Evolutionary conservation across 2,888 invertebrate genomes (phyloP).

Genomic region (Amorpha juglandis): DNA sequence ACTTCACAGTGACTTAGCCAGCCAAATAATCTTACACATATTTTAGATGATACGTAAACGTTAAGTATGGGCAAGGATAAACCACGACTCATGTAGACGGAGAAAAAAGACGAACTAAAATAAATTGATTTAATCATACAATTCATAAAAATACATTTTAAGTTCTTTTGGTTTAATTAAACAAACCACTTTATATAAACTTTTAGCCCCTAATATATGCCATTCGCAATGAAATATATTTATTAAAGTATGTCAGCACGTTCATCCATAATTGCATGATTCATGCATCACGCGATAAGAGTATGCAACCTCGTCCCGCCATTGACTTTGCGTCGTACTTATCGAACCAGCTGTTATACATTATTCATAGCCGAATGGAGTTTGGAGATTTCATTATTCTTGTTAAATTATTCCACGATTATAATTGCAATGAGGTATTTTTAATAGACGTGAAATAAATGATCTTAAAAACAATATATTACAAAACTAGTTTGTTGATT

Average conservation of each 20-base stretch:
- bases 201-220: neutral
- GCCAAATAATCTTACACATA: no score
- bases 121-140: no score
- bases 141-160: no score
- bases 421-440: neutral
- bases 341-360: constrained; percentile 24
- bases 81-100: no score
- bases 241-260: neutral
- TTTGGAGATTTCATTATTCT: constrained; percentile 21
- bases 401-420: constrained; percentile 18
- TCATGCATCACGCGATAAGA: constrained; percentile 17
- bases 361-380: constrained; percentile 24
- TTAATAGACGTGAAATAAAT: neutral
- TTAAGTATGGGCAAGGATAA: no score
- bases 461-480: neutral
- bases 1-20: no score
- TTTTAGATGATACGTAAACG: no score
- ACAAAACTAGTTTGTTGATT: neutral
- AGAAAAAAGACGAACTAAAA: no score
- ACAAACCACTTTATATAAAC: no score
- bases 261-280: constrained; percentile 27
- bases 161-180: no score
- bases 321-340: constrained; percentile 25
- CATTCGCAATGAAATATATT: neutral
- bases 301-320: constrained; percentile 25